These are phyloP conservation scores for Hoplostethus atlanticus DNA, from an alignment of 2,797 vertebrate genomes.

Conservation along the genomic window DNA sequence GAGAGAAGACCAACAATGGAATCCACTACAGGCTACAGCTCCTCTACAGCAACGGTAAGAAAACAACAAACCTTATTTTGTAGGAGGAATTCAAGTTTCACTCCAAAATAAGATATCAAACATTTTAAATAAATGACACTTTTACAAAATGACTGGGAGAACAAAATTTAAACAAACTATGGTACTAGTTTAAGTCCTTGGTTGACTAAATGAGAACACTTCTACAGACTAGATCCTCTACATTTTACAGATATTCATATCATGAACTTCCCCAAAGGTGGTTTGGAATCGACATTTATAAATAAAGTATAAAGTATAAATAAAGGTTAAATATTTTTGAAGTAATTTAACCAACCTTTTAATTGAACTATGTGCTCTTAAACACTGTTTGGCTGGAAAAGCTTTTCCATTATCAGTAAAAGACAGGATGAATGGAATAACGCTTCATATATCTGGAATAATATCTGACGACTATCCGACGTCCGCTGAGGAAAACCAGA, in stretches of 20 bases:
- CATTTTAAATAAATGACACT: too few relatives aligned
- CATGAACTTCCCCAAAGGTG: slow-evolving; percentile 14
- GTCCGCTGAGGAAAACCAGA: slow-evolving; percentile 39
- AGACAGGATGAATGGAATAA: slow-evolving; percentile 2
- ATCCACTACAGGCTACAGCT: slow-evolving; percentile 95
- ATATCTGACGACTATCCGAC: slow-evolving; percentile 13
- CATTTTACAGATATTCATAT: too few relatives aligned
- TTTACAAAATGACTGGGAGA: slow-evolving; percentile 18
- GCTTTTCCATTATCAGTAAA: slow-evolving; percentile 47
- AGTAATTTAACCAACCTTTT: slow-evolving; percentile 36
- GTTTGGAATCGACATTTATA: too few relatives aligned
- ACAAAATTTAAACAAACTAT: slow-evolving; percentile 1
- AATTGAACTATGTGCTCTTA: slow-evolving; percentile 25
- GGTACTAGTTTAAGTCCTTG: too few relatives aligned
- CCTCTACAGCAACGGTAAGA: slow-evolving; percentile 94
- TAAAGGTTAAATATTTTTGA: slow-evolving; percentile 50
- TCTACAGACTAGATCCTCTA: too few relatives aligned
- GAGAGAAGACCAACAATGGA: slow-evolving; percentile 95
- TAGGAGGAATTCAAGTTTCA: too few relatives aligned
- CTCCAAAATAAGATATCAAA: too few relatives aligned
- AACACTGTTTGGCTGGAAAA: slow-evolving; percentile 49
- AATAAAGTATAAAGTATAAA: slow-evolving; percentile 1
- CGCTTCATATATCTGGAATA: slow-evolving; percentile 67
- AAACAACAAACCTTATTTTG: background rate
- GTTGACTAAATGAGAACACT: too few relatives aligned